Conservation (phyloP, 2,113 vertebrate species). For the Otus sunia region DNA sequence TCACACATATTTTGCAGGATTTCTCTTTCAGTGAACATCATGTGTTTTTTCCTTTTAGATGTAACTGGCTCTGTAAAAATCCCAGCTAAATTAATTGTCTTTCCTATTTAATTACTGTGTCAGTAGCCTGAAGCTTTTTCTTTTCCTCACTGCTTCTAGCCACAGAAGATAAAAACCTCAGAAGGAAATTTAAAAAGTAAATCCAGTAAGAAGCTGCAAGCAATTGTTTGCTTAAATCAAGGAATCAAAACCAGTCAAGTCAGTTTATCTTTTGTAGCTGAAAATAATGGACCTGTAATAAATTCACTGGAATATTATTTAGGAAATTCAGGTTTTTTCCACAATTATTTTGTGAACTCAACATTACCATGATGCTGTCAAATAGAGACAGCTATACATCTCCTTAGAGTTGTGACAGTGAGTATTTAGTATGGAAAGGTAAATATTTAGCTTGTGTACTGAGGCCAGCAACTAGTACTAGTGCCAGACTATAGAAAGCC, state of each 20-base stretch:
- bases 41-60: neutral
- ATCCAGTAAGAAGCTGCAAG: neutral
- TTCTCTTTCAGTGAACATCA: neutral
- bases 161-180: neutral
- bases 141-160: neutral
- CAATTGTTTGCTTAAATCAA: neutral
- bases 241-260: neutral
- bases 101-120: neutral
- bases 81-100: neutral
- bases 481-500: neutral
- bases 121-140: neutral
- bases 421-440: neutral
- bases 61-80: neutral
- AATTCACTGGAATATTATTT: neutral
- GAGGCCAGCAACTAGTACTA: neutral
- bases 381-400: neutral
- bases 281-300: neutral
- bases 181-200: neutral
- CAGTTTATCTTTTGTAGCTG: neutral
- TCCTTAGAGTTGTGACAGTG: neutral
- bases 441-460: neutral
- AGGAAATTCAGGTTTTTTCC: neutral
- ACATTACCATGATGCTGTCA: neutral
- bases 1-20: neutral
- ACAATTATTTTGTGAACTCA: neutral